Conservation (phyloP, 2,113 vertebrate species). For the Chionodraco myersi region DNA sequence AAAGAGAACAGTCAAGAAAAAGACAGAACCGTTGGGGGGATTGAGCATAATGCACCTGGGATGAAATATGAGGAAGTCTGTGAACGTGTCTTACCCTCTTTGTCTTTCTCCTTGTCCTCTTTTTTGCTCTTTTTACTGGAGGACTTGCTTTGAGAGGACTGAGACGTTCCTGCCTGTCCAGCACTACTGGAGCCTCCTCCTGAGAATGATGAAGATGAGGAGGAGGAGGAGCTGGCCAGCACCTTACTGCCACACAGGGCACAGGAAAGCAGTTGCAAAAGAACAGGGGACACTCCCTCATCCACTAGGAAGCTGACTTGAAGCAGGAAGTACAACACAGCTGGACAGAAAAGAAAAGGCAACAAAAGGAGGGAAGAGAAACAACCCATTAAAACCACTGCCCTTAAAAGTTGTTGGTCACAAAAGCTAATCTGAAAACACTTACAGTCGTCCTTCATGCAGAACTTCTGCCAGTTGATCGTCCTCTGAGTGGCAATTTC, state of each 20-base stretch:
- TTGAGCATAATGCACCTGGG: neutral
- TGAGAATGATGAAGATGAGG: constrained; percentile 68
- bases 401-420: constrained; percentile 4
- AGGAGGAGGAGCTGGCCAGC: constrained; percentile 85
- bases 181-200: constrained; percentile 70
- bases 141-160: constrained; percentile 92
- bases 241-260: constrained; percentile 98
- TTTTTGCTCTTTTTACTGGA: constrained; percentile 98
- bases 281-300: constrained; percentile 94
- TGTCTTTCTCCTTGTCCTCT: constrained; percentile 97
- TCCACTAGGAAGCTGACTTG: constrained; percentile 99
- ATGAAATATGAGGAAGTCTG: neutral
- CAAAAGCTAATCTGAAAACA: constrained; percentile 21
- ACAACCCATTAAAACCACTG: neutral
- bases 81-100: constrained; percentile 87
- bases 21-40: neutral
- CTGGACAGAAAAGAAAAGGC: constrained; percentile 71
- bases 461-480: constrained; percentile 99
- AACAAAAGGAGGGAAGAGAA: neutral
- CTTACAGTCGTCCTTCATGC: constrained; percentile 99
- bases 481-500: constrained; percentile 98
- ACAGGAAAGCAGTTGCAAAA: constrained; percentile 96
- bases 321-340: constrained; percentile 96
- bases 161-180: constrained; percentile 84
- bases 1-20: constrained; percentile 12